A percentile compares a stretch with the other conserved stretches of the same genome.
These are phyloP conservation scores for Panonychus citri DNA, from an alignment of 1,140 invertebrate species.

Conservation along the genomic window DNA sequence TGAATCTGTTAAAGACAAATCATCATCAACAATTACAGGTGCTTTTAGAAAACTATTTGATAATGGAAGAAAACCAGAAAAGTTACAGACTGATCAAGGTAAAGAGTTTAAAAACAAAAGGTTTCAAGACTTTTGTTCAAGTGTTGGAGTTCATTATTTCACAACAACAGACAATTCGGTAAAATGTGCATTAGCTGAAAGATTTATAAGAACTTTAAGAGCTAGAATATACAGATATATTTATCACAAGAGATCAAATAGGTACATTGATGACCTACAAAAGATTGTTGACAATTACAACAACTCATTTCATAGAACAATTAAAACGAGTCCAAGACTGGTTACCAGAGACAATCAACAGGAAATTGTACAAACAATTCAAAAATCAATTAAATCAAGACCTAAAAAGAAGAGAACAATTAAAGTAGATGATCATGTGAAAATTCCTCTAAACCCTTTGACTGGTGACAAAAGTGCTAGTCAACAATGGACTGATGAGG, in stretches of 20 bases:
- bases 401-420: too few relatives aligned
- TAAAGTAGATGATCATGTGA: too few relatives aligned
- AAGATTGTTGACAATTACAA: conserved; percentile 24
- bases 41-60: conserved; percentile 12
- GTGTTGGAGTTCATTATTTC: conserved; percentile 23
- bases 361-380: too few relatives aligned
- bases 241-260: conserved; percentile 21
- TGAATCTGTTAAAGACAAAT: conserved; percentile 13
- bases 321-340: conserved; percentile 12
- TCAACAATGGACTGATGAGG: not conserved
- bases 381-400: too few relatives aligned
- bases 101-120: conserved; percentile 8
- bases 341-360: not conserved
- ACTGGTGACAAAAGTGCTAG: not conserved
- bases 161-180: conserved; percentile 19
- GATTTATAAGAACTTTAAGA: conserved; percentile 27
- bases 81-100: conserved; percentile 6
- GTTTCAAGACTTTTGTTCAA: conserved; percentile 18
- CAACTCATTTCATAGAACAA: conserved; percentile 23
- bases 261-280: conserved; percentile 22
- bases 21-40: not conserved
- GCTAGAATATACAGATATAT: conserved; percentile 24
- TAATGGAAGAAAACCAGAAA: not conserved
- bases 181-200: conserved; percentile 26
- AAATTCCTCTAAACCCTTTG: too few relatives aligned